phyloP scores from a whole-genome alignment of 2,113 vertebrate species.

The Hippocampus abdominalis region DNA sequence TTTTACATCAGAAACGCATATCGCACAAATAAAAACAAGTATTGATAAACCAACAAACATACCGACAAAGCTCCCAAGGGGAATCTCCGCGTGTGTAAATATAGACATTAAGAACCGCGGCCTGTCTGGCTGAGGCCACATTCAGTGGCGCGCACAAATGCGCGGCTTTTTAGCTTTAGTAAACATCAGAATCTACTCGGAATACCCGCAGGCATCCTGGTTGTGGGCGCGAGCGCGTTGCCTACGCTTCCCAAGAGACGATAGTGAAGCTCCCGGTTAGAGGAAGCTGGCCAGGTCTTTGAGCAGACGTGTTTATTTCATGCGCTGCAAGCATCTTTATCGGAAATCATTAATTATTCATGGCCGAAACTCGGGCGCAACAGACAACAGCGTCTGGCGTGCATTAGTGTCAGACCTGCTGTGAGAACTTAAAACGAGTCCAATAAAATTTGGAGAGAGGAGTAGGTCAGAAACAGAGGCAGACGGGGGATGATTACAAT shows the following conservation, averaged over 20 bases:
- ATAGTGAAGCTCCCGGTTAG: conserved; percentile 41
- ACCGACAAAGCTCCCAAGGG: conserved; percentile 16
- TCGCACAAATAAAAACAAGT: background rate
- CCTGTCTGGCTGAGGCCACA: conserved; percentile 16
- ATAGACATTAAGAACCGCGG: conserved; percentile 35
- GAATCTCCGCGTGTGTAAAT: conserved; percentile 31
- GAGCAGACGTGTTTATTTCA: conserved; percentile 26
- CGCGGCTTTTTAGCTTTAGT: conserved; percentile 44
- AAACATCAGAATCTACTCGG: conserved; percentile 45
- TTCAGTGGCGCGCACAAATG: conserved; percentile 29
- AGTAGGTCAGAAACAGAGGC: background rate
- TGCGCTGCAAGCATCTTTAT: conserved; percentile 39
- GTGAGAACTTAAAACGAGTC: conserved; percentile 16
- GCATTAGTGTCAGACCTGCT: conserved; percentile 15
- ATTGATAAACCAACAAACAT: conserved; percentile 32
- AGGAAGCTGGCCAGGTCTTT: conserved; percentile 29
- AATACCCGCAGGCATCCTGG: conserved; percentile 32
- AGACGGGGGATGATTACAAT: conserved; percentile 15
- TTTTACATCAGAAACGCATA: background rate
- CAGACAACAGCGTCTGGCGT: conserved; percentile 1
- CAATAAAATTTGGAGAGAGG: conserved; percentile 2
- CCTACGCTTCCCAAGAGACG: conserved; percentile 48
- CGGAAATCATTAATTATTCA: conserved; percentile 58
- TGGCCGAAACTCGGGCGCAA: conserved; percentile 6
- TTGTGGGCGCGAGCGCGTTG: conserved; percentile 21